These are phyloP conservation scores for Jordanella pulchra DNA, from an alignment of 2,797 vertebrate genomes.

Conservation along the genomic window DNA sequence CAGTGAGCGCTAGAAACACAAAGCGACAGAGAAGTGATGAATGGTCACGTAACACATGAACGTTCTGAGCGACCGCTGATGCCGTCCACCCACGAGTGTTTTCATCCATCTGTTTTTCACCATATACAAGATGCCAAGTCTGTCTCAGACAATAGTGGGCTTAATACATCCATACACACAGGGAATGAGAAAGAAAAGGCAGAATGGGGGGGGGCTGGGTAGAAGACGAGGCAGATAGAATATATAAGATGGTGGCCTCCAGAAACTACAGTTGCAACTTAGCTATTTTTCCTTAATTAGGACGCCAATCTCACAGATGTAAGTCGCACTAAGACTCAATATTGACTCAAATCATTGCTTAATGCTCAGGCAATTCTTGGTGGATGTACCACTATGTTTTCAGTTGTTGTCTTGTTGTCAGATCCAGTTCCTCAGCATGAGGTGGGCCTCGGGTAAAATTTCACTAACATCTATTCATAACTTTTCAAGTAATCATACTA, in stretches of 20 bases:
- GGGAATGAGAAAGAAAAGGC: background rate
- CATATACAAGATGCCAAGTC: constrained; percentile 47
- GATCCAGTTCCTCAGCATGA: too few relatives aligned
- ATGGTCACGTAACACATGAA: constrained; percentile 33
- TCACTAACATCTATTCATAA: too few relatives aligned
- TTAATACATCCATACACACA: constrained; percentile 37
- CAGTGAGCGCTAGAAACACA: constrained; percentile 7
- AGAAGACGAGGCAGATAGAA: background rate
- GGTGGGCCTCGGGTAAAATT: too few relatives aligned
- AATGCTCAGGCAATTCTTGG: too few relatives aligned
- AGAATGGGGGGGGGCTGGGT: constrained; percentile 1
- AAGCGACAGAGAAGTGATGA: constrained; percentile 39
- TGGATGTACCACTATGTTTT: too few relatives aligned
- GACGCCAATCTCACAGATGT: background rate
- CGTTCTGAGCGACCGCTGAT: constrained; percentile 4
- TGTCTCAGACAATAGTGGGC: constrained; percentile 41
- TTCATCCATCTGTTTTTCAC: constrained; percentile 63
- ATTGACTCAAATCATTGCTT: too few relatives aligned
- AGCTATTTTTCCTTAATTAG: background rate
- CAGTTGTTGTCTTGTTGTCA: too few relatives aligned
- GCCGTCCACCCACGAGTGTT: constrained; percentile 53
- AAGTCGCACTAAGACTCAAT: background rate
- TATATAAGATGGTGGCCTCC: constrained; percentile 14
- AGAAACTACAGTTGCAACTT: background rate
- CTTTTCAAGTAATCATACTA: too few relatives aligned